Evolutionary conservation across 2,113 vertebrate genomes (phyloP).

Genomic region (Taurulus bubalis): DNA sequence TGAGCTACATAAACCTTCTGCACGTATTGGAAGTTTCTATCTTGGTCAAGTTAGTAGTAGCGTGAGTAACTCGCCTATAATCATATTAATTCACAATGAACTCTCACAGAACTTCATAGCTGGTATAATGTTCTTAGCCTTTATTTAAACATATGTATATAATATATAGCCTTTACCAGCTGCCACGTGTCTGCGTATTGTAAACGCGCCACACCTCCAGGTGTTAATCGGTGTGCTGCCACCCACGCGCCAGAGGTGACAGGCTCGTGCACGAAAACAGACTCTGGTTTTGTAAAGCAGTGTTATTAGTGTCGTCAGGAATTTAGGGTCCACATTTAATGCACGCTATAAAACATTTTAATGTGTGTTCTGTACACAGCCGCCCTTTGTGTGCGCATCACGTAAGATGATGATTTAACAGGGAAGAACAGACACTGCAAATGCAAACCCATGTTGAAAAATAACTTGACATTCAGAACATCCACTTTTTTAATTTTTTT

Average conservation of each 20-base stretch:
- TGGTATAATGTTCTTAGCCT: not conserved
- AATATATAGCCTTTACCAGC: not conserved
- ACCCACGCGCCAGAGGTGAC: constrained; percentile 45
- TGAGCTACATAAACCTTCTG: not conserved
- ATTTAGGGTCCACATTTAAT: not conserved
- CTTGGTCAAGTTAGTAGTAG: too few relatives aligned
- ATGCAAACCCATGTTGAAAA: not conserved
- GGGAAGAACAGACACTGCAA: too few relatives aligned
- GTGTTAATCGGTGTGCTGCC: constrained; percentile 43
- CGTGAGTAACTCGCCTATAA: not conserved
- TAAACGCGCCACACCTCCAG: constrained; percentile 32
- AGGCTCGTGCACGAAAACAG: constrained; percentile 36
- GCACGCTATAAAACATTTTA: not conserved
- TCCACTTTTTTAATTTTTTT: too few relatives aligned
- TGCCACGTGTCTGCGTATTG: constrained; percentile 40
- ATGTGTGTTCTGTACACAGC: not conserved
- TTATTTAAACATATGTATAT: not conserved
- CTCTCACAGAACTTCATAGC: fast-evolving
- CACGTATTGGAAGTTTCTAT: not conserved
- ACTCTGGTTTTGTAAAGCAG: not conserved
- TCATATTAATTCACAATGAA: not conserved
- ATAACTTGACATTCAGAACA: not conserved
- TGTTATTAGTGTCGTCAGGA: not conserved
- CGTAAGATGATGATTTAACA: not conserved
- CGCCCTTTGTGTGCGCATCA: not conserved